Conservation (phyloP, 2,888 invertebrate genomes). For the Tholera decimalis region DNA sequence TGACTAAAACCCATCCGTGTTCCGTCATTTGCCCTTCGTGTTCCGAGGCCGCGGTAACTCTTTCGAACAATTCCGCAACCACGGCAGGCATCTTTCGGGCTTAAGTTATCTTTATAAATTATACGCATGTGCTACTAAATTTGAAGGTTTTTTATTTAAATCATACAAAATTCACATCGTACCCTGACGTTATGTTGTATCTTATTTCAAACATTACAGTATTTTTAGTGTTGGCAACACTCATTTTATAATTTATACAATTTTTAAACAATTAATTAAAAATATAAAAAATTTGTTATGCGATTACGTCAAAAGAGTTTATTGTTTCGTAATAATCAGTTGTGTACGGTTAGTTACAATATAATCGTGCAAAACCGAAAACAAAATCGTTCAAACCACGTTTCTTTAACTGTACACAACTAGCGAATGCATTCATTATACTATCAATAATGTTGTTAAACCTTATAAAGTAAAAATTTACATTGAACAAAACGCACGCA, state of each 20-base stretch:
- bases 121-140: constrained; percentile 48
- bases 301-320: constrained; percentile 47
- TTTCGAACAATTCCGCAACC: too few relatives aligned
- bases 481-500: constrained; percentile 68
- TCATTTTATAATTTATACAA: constrained; percentile 79
- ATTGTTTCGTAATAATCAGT: constrained; percentile 53
- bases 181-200: constrained; percentile 70
- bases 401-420: constrained; percentile 55
- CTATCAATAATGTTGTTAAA: constrained; percentile 73
- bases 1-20: too few relatives aligned
- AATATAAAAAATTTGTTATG: constrained; percentile 48
- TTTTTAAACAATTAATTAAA: constrained; percentile 69
- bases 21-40: too few relatives aligned
- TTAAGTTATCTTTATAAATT: constrained; percentile 34
- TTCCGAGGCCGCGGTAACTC: too few relatives aligned
- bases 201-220: constrained; percentile 76
- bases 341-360: constrained; percentile 47
- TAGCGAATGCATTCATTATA: constrained; percentile 57
- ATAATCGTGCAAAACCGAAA: constrained; percentile 52
- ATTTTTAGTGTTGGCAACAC: constrained; percentile 75
- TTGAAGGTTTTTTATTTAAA: constrained; percentile 76
- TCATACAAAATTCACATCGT: constrained; percentile 81
- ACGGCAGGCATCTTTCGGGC: constrained; percentile 14
- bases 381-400: constrained; percentile 40
- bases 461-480: constrained; percentile 83